Evolutionary conservation across 2,797 vertebrate species (phyloP), one percentile per base, ranked within the genome.

Genomic region (Synaphobranchus kaupii): DNA sequence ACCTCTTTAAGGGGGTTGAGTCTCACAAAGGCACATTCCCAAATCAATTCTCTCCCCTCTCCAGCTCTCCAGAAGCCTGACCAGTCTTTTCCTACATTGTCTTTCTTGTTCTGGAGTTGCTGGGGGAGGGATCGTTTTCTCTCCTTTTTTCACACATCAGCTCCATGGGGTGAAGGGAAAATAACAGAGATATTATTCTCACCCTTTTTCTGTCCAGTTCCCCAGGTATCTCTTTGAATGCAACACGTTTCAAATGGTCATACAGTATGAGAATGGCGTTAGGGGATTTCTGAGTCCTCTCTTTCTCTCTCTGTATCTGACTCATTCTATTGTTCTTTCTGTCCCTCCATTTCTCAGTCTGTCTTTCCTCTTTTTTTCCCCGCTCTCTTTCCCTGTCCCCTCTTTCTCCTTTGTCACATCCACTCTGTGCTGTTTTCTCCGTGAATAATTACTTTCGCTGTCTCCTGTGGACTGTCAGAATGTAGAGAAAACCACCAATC

Each of bases 41-140:
- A 25, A 56, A 20, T 44, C 31, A 86, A 17, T 17, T 85, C 39
- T 66, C 60, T 5, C 88, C 88, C 88, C 90, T 86, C 73, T 80
- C 85, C 82, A 52, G 89, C 90, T 86, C 73, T 80, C 85, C 82
- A 52, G 89, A 60, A 73, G 54, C 34, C 60, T 83, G 47, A 63
- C 84, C 91, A 92, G 89, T 90, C 90, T 90, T 90, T 92, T 89
- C 89, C 91, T 88, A 63, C 80, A 89, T 88, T 86, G 85, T 92
- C 89, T 90, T 89, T 90, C 88, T 84, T 58, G 85, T 87, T 90
- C 92, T 90, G 92, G 92, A 50, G 39, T 39, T 39, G 39, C 1
- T 39, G 39, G 39, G 39, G 39, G 39, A 39, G 39, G 39, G 39
- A 39, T 39, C 39, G 1, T 2, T 39, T 39, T 39, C 39, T 39